These are phyloP conservation scores for Pyrrhosoma nymphula DNA, from an alignment of 2,888 invertebrate species.

Conservation along the genomic window DNA sequence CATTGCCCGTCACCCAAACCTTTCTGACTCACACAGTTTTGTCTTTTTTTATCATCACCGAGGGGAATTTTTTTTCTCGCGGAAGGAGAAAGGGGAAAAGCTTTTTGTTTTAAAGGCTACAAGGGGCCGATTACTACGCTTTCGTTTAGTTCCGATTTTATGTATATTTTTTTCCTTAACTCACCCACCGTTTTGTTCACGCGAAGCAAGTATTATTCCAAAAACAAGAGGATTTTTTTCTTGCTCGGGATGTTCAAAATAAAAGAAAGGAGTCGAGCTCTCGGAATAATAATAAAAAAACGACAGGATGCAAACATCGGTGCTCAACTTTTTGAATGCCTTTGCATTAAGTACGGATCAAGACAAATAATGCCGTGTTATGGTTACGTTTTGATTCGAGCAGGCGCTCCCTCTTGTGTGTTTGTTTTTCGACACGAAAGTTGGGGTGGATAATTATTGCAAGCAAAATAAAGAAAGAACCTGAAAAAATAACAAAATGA, in stretches of 20 bases:
- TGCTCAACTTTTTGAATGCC: not conserved
- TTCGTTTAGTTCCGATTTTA: not conserved
- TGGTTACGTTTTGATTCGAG: slow-evolving; percentile 28
- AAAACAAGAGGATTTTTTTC: not conserved
- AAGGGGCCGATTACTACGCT: not conserved
- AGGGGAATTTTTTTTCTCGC: not conserved
- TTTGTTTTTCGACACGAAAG: not conserved
- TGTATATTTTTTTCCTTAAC: not conserved
- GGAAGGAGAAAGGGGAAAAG: not conserved
- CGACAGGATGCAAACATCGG: not conserved
- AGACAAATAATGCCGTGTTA: slow-evolving; percentile 28
- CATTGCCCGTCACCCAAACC: not conserved
- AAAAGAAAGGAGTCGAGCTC: not conserved
- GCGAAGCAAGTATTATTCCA: not conserved
- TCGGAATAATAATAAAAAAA: not conserved
- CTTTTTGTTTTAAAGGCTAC: not conserved
- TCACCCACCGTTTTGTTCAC: not conserved
- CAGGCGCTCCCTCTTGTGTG: not conserved
- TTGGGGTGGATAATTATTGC: slow-evolving; percentile 41
- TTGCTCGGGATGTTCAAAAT: not conserved
- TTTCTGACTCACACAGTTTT: not conserved
- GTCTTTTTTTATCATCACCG: no score
- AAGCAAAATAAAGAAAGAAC: not conserved
- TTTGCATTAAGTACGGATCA: slow-evolving; percentile 31
- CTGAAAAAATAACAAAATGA: not conserved